Evolutionary conservation across 2,888 invertebrate genomes (phyloP).

Genomic region (Glaucopsyche alexis): DNA sequence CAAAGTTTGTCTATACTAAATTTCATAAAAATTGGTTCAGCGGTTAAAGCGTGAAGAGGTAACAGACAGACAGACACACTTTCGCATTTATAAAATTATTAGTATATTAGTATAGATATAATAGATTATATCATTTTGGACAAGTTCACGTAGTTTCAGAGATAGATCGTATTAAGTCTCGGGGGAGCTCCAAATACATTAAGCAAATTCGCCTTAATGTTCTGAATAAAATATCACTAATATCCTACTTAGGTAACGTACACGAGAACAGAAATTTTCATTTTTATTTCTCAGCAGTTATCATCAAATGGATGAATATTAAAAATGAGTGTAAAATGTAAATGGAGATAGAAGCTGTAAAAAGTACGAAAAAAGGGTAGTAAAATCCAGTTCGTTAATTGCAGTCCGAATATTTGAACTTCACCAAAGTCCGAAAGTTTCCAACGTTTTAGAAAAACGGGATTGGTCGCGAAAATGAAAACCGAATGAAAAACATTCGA

Average conservation of each 20-base stretch:
- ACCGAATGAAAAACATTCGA: conserved; percentile 2
- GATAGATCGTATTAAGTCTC: not conserved
- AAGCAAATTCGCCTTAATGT: conserved; percentile 12
- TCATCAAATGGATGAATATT: not conserved
- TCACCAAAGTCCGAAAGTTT: not conserved
- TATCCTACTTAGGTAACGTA: not conserved
- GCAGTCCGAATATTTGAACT: not conserved
- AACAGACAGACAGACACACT: too few relatives aligned
- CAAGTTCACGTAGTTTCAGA: not conserved
- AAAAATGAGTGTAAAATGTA: not conserved
- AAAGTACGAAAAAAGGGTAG: not conserved
- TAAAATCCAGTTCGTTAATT: not conserved
- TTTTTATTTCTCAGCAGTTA: conserved; percentile 4
- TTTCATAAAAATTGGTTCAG: too few relatives aligned
- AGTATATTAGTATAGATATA: too few relatives aligned
- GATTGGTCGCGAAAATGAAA: not conserved
- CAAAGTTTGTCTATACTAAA: too few relatives aligned
- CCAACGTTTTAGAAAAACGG: not conserved
- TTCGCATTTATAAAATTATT: too few relatives aligned
- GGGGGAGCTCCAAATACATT: not conserved
- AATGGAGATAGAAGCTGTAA: not conserved
- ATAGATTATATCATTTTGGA: not conserved
- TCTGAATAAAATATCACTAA: conserved; percentile 16
- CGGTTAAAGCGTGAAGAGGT: too few relatives aligned
- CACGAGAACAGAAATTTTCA: not conserved